These are phyloP conservation scores for Zonitis immaculata DNA, from an alignment of 2,888 invertebrate species.

Conservation along the genomic window DNA sequence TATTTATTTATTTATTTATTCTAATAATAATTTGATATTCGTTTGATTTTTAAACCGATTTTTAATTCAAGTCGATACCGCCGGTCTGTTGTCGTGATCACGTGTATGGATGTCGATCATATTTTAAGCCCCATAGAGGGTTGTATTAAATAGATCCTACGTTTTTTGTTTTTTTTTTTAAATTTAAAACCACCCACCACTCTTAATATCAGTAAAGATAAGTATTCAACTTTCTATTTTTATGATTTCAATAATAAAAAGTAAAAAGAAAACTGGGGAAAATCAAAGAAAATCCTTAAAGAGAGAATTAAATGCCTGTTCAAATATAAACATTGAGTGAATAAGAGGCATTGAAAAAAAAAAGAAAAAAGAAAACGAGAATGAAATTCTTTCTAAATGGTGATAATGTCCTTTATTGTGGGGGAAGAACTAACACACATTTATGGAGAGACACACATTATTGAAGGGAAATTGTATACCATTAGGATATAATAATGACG, in stretches of 20 bases:
- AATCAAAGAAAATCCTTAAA: not conserved
- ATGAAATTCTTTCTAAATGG: no score
- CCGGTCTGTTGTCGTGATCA: not conserved
- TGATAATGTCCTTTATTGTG: not conserved
- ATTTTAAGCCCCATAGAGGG: not conserved
- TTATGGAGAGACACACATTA: not conserved
- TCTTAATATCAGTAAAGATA: not conserved
- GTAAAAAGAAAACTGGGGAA: no score
- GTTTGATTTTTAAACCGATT: no score
- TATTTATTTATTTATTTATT: no score
- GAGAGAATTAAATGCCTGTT: not conserved
- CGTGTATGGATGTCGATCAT: not conserved
- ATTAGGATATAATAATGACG: not conserved
- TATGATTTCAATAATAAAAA: no score
- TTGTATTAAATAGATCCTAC: no score
- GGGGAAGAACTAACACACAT: not conserved
- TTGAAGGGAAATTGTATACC: not conserved
- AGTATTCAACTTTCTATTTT: not conserved
- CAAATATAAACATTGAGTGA: not conserved
- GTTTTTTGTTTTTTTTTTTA: no score
- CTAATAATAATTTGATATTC: no score
- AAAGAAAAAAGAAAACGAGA: no score
- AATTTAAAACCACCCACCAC: not conserved
- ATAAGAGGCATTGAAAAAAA: not conserved
- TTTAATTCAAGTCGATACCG: no score